A percentile compares a stretch with the other conserved stretches of the same genome.
Evolutionary conservation across 2,888 invertebrate species (phyloP).

Genomic region (Helleia helle): DNA sequence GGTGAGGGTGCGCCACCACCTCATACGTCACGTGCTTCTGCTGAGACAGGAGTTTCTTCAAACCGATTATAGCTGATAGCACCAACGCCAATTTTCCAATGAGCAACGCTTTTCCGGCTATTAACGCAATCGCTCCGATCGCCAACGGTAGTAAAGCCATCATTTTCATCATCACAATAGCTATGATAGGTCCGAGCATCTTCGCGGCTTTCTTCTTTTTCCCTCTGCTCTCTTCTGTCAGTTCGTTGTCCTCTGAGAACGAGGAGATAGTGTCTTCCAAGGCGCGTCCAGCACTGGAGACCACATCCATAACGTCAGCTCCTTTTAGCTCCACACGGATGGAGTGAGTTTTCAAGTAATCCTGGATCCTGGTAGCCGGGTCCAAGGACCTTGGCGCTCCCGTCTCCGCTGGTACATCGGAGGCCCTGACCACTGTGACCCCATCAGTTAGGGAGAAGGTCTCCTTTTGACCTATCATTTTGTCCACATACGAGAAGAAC

Average conservation of each 20-base stretch:
- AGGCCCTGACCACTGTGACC: conserved; percentile 86
- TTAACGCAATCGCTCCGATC: conserved; percentile 86
- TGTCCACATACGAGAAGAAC: conserved; percentile 89
- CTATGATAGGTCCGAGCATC: conserved; percentile 83
- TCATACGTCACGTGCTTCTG: conserved; percentile 92
- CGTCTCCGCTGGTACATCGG: conserved; percentile 79
- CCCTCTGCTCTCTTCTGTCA: conserved; percentile 80
- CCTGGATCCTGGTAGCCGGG: conserved; percentile 80
- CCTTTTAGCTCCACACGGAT: conserved; percentile 90
- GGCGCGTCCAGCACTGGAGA: conserved; percentile 85
- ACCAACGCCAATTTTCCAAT: conserved; percentile 90
- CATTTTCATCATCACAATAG: conserved; percentile 83
- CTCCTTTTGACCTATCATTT: conserved; percentile 86
- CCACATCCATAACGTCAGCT: conserved; percentile 85
- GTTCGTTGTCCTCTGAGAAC: conserved; percentile 75
- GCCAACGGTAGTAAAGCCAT: conserved; percentile 85
- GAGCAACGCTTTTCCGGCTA: conserved; percentile 88
- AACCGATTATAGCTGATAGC: conserved; percentile 86
- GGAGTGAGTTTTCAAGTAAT: conserved; percentile 86
- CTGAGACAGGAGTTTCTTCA: conserved; percentile 86
- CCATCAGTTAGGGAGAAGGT: conserved; percentile 86
- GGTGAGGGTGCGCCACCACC: conserved; percentile 89
- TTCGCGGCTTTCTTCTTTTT: conserved; percentile 89
- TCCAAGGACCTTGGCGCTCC: conserved; percentile 85
- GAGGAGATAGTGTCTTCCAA: conserved; percentile 82